phyloP scores from a whole-genome alignment of 2,113 vertebrate species.

The Indri indri region DNA sequence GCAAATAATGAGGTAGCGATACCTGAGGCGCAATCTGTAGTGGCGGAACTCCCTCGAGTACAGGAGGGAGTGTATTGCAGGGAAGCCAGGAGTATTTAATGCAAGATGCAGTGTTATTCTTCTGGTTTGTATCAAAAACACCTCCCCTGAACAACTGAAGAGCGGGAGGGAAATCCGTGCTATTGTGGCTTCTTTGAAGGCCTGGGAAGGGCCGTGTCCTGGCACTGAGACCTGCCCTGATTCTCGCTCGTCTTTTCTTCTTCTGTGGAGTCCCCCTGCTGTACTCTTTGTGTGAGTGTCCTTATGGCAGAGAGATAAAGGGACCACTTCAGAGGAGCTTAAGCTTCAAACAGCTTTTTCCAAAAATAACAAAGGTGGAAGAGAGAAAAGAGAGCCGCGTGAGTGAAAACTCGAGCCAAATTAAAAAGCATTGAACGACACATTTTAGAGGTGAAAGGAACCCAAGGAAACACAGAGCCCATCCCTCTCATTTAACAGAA shows the following conservation, averaged over 20 bases:
- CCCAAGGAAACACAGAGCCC: neutral
- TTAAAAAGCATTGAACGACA: neutral
- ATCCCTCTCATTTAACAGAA: neutral
- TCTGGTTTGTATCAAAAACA: neutral
- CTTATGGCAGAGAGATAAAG: slow-evolving; percentile 71
- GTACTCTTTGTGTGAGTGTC: slow-evolving; percentile 36
- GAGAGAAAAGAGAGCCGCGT: slow-evolving; percentile 1
- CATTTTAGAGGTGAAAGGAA: neutral
- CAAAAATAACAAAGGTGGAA: slow-evolving; percentile 80
- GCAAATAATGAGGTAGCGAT: neutral
- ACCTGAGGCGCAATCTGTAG: neutral
- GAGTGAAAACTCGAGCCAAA: slow-evolving; percentile 49
- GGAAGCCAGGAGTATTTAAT: slow-evolving; percentile 14
- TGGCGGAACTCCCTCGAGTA: neutral
- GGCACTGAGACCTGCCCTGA: neutral
- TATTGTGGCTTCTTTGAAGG: slow-evolving; percentile 33
- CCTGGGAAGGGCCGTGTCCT: neutral
- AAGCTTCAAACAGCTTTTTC: slow-evolving; percentile 78
- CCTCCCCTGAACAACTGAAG: neutral
- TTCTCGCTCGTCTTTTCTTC: neutral
- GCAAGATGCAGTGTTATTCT: neutral
- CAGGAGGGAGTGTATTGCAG: neutral
- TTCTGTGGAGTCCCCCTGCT: slow-evolving; percentile 53
- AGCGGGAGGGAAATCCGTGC: neutral
- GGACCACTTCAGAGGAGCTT: slow-evolving; percentile 70